phyloP scores from a whole-genome alignment of 2,888 invertebrate genomes.

The Julus scandinavius region DNA sequence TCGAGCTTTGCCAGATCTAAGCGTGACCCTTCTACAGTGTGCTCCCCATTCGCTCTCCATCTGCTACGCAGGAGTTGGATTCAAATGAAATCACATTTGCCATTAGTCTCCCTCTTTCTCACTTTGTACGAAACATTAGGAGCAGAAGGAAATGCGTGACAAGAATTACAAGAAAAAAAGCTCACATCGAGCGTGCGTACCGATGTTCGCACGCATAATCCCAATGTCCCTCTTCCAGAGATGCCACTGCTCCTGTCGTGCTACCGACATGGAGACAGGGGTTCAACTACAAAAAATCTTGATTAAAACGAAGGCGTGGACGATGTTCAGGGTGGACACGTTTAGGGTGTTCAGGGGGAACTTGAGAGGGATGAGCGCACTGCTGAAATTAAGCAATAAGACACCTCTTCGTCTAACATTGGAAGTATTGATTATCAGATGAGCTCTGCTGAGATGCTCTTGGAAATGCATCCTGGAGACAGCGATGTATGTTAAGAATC shows the following conservation, averaged over 20 bases:
- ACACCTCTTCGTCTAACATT: too few relatives aligned
- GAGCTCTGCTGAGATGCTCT: too few relatives aligned
- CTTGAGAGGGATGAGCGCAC: too few relatives aligned
- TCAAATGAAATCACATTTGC: conserved; percentile 44
- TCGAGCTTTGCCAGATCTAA: background rate
- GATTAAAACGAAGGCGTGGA: background rate
- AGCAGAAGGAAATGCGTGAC: conserved; percentile 26
- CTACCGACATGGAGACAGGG: background rate
- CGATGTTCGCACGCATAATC: background rate
- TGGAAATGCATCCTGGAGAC: too few relatives aligned
- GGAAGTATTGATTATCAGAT: too few relatives aligned
- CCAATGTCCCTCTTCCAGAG: background rate
- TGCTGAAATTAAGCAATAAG: too few relatives aligned
- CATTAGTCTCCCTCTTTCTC: conserved; percentile 39
- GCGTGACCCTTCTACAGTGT: conserved; percentile 3
- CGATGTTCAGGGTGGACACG: background rate
- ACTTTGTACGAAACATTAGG: conserved; percentile 45
- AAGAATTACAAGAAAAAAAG: background rate
- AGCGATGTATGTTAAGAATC: too few relatives aligned
- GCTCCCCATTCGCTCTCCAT: conserved; percentile 21
- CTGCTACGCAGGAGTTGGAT: conserved; percentile 16
- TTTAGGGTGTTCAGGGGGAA: too few relatives aligned
- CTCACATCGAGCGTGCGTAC: background rate
- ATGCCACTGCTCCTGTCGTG: background rate
- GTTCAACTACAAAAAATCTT: background rate